Evolutionary conservation across 2,113 vertebrate species (phyloP), one percentile per base, ranked within the genome.

Genomic region (Oreochromis aureus): DNA sequence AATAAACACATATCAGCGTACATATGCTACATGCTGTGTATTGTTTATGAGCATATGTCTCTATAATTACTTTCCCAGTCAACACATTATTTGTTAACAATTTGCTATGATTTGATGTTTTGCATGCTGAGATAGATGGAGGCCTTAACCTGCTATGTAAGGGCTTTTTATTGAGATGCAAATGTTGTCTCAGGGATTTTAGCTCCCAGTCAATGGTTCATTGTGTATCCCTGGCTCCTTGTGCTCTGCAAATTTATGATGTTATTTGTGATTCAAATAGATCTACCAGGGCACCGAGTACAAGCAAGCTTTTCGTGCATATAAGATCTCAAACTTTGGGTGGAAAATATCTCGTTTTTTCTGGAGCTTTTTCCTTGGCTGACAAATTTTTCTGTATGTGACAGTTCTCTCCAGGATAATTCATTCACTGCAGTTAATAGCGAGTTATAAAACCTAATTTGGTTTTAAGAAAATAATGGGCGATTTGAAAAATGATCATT

Each of bases 111-210:
- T 87, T 87, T 89, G 85, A 90, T 87, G 87, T 84, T 80, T 36
- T 89, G 80, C 89, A 84, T 63, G 89, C 89, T 81, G 83, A 46
- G 89, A 87, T 19, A 85, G 78, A 86, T 53, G 73, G 81, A 87
- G 83, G 76, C 84, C 34, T 41, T 89, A 92, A 92, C 88, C 83
- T 93, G 92, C 87, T 36, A 63, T 87, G 81, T 85, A 82, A 85
- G 82, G 82, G 10, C 34, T 90, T 93, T 93, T 90, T 92, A 93
- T 95, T 95, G 86, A 93, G 83, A 96, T 95, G 93, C 92, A 89
- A 95, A 95, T 95, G 83, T 55, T 10, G 80, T 87, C 84, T 48
- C 24, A 7, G 84, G 90, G 90, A 91, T 89, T 94, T 90, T 69
- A 92, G 82, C 83, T 92, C 59, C 80, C 78, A 90, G 86, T 87